Evolutionary conservation across 2,797 vertebrate species (phyloP).

Genomic region (Pteronotus mesoamericanus): DNA sequence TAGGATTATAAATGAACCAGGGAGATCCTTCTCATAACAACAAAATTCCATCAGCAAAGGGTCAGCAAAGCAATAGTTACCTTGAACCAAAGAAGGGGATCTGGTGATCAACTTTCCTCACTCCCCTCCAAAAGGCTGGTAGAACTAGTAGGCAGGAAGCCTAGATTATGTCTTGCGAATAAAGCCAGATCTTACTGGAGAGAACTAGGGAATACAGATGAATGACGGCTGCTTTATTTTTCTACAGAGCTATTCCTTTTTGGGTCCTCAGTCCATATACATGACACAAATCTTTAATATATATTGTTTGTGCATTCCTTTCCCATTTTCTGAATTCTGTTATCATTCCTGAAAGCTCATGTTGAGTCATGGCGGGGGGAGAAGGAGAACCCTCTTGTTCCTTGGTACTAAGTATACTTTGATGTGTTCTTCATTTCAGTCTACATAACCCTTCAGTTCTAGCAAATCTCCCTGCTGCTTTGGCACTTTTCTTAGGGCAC

Average conservation of each 20-base stretch:
- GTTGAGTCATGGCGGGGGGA: not conserved
- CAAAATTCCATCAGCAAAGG: not conserved
- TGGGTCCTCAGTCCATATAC: not conserved
- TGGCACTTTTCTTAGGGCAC: not conserved
- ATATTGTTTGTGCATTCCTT: not conserved
- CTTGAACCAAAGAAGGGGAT: not conserved
- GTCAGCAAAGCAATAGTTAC: not conserved
- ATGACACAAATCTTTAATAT: not conserved
- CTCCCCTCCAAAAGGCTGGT: not conserved
- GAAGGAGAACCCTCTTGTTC: not conserved
- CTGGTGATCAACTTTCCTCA: not conserved
- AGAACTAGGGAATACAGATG: not conserved
- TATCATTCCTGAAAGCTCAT: not conserved
- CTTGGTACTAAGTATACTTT: not conserved
- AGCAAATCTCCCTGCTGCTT: not conserved
- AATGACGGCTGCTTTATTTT: not conserved
- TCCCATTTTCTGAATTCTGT: not conserved
- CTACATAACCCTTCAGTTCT: fast-evolving
- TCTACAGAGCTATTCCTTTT: not conserved
- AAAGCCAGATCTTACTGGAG: not conserved
- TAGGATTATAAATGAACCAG: not conserved
- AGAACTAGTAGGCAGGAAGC: not conserved
- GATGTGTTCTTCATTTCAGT: not conserved
- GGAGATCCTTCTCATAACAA: not conserved
- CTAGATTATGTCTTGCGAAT: not conserved